Evolutionary conservation across 2,797 vertebrate genomes (phyloP).

Genomic region (Potorous gilbertii): DNA sequence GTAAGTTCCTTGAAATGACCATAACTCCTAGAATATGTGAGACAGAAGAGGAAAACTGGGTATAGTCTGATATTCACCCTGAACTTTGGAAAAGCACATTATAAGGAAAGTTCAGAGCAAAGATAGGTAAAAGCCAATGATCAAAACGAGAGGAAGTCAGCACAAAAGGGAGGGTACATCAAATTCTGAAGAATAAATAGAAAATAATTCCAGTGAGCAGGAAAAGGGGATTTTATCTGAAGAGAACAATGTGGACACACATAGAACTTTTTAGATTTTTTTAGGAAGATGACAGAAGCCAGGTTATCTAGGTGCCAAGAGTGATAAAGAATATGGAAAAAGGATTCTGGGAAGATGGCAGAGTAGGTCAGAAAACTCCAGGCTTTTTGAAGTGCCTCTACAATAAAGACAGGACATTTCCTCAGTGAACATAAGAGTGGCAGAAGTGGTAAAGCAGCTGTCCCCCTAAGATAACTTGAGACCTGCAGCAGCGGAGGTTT

Average conservation of each 20-base stretch:
- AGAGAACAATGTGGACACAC: neutral
- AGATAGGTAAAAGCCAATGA: neutral
- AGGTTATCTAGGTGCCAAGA: too few relatives aligned
- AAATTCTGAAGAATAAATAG: neutral
- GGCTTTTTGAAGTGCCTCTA: too few relatives aligned
- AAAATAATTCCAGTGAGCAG: neutral
- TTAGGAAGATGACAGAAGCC: neutral
- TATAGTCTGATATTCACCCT: neutral
- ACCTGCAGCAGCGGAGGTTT: neutral
- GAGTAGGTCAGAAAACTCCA: too few relatives aligned
- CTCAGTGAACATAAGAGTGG: neutral
- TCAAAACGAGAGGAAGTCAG: neutral
- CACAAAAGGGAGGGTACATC: neutral
- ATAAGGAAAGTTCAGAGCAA: neutral
- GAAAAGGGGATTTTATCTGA: neutral
- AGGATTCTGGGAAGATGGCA: too few relatives aligned
- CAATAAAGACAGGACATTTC: too few relatives aligned
- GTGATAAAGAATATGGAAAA: too few relatives aligned
- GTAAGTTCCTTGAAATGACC: neutral
- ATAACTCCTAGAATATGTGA: neutral
- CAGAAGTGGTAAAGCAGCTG: neutral
- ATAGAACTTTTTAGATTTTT: too few relatives aligned
- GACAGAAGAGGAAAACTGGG: neutral
- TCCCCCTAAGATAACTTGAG: too few relatives aligned
- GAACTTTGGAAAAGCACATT: neutral